Base-by-base conservation (phyloP, 1,140 invertebrate genomes). In the Brachionus rubens region DNA sequence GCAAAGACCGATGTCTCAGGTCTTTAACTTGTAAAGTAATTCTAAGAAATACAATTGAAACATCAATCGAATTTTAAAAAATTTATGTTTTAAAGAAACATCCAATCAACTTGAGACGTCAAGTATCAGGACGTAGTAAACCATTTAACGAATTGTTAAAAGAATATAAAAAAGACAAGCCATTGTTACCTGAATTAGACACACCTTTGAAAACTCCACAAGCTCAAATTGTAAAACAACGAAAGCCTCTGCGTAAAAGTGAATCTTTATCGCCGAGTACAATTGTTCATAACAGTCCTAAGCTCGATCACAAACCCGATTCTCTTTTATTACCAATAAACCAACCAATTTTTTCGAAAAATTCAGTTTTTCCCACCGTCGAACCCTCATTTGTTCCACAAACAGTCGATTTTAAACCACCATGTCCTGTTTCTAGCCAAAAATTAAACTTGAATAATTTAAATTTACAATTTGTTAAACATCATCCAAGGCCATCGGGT, bases 101-200 rank as follows among this genome's bases (percentile, higher is more conserved):
- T 85, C 89, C 90, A 5, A 86, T 92, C 62, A 90, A 90, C 26
- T 79, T 91, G 62, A 84, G 91, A 47, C 82, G 91, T 75, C 89
- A 88, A 10, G 91, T 92, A n/a, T 80, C 85, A 48, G 91, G 90
- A 0, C 84, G 91, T 28, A 88, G 88, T 52, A 91, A 91, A 83
- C 86, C 89, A 26, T 93, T 92, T 84, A 91, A 93, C 83, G 88
- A 90, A 48, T 84, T 93, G 24, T 85, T 92, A 47, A 88, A 89
- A 3, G 91, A 91, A 77, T 91, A 92, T 81, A 85, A 89, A 47
- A 89, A 90, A 40, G 87, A 88, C 33, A 88, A 88, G 79, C 87
- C 88, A 77, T 75, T 83, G 2, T 52, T 30, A 65, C 24, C 41
- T 24, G 40, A 65, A 24, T 43, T 2, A 12, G 59, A 41, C 12